Evolutionary conservation across 1,140 invertebrate species (phyloP).

Genomic region (Drosophila trapezifrons): DNA sequence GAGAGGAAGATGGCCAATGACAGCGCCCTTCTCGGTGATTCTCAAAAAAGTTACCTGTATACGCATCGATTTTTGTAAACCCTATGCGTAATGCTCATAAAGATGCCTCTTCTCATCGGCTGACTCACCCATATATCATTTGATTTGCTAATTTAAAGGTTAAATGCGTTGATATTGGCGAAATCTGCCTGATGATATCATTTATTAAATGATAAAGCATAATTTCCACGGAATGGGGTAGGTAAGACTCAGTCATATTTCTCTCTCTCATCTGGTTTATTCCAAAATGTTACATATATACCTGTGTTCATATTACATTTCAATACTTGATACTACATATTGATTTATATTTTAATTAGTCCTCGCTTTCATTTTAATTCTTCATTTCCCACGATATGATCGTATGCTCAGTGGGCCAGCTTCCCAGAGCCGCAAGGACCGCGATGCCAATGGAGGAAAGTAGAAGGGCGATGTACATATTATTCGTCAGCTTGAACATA

Average conservation of each 20-base stretch:
- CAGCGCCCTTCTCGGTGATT: slow-evolving; percentile 16
- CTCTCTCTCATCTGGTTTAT: neutral
- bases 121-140: slow-evolving; percentile 14
- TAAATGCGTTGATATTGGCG: slow-evolving; percentile 9
- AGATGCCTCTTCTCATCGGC: slow-evolving; percentile 3
- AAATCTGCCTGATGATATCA: slow-evolving; percentile 32
- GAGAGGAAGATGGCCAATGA: neutral
- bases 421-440: no score
- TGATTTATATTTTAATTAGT: no score
- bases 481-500: no score
- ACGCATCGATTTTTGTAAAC: neutral
- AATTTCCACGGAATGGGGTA: neutral
- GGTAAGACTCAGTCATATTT: neutral
- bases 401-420: neutral
- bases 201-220: neutral
- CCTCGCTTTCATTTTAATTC: neutral
- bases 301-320: no score
- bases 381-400: neutral
- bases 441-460: no score
- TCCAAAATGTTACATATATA: no score
- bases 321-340: no score
- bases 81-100: slow-evolving; percentile 13
- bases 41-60: slow-evolving; percentile 3
- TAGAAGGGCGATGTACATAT: neutral
- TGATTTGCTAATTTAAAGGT: slow-evolving; percentile 39